A percentile compares a stretch with the other conserved stretches of the same genome.
These are phyloP conservation scores for Drosophila mauritiana DNA, from an alignment of 1,140 invertebrate genomes.

Conservation along the genomic window DNA sequence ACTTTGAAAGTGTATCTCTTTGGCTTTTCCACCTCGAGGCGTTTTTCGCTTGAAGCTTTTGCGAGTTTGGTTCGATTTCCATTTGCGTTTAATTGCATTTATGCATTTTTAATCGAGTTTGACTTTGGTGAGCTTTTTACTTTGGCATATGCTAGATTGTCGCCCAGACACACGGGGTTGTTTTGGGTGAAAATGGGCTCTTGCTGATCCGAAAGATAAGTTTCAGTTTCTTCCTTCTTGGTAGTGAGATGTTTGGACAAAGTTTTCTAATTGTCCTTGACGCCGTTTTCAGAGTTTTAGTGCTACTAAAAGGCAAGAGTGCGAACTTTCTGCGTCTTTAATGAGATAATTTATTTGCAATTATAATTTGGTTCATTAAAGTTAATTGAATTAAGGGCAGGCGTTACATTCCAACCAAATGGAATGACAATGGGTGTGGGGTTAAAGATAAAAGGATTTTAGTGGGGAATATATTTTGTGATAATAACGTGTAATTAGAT, in stretches of 20 bases:
- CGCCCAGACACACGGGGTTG: background rate
- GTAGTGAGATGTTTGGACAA: constrained; percentile 27
- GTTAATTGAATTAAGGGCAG: constrained; percentile 37
- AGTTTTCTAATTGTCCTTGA: constrained; percentile 57
- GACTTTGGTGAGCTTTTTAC: constrained; percentile 54
- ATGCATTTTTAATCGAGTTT: constrained; percentile 63
- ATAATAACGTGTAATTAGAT: background rate
- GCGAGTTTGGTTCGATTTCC: constrained; percentile 57
- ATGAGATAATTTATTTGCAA: constrained; percentile 57
- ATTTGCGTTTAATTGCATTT: constrained; percentile 59
- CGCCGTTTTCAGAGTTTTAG: constrained; percentile 26
- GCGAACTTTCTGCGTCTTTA: constrained; percentile 28
- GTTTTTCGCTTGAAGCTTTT: constrained; percentile 34
- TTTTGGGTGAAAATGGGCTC: constrained; percentile 3
- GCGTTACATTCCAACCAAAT: background rate
- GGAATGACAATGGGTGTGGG: constrained; percentile 3
- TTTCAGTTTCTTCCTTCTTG: constrained; percentile 28
- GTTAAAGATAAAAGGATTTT: constrained; percentile 9
- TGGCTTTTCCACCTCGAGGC: constrained; percentile 4
- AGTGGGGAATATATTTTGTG: background rate
- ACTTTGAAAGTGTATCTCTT: background rate
- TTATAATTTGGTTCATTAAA: constrained; percentile 56
- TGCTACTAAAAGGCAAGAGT: constrained; percentile 19
- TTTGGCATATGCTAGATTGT: constrained; percentile 40
- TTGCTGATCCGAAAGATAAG: constrained; percentile 21